phyloP scores from a whole-genome alignment of 2,888 invertebrate genomes.

The Agrotis exclamationis region DNA sequence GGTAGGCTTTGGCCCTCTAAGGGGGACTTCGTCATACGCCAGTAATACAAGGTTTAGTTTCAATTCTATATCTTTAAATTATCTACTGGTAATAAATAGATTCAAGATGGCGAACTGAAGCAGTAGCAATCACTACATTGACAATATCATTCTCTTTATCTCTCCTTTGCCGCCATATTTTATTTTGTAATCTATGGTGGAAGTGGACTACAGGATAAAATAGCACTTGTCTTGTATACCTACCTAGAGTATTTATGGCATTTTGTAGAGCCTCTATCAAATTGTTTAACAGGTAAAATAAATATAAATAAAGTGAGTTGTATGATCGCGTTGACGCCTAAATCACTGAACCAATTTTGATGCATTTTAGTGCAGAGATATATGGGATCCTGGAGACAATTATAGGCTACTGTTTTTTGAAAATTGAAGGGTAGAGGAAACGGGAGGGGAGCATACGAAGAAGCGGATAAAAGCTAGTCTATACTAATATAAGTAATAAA shows the following conservation, averaged over 20 bases:
- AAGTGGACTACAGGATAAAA: conserved; percentile 20
- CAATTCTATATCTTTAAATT: neutral
- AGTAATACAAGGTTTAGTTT: no score
- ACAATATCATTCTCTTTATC: conserved; percentile 41
- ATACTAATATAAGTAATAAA: no score
- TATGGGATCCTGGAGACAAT: no score
- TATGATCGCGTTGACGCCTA: no score
- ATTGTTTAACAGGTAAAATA: neutral
- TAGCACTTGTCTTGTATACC: neutral
- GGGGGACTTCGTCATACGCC: no score
- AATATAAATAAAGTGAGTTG: neutral
- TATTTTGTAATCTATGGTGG: conserved; percentile 14
- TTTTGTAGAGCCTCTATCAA: neutral
- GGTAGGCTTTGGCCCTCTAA: no score
- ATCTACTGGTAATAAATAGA: conserved; percentile 22
- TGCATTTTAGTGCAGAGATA: no score
- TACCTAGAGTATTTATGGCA: neutral
- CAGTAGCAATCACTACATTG: conserved; percentile 33
- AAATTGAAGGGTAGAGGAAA: no score
- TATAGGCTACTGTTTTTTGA: no score
- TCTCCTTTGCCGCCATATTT: conserved; percentile 27
- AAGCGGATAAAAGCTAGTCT: no score
- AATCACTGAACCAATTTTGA: no score
- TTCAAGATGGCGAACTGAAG: conserved; percentile 3
- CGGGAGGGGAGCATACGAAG: no score